Base-by-base conservation (phyloP, 1,140 invertebrate species). In the Lasaia peninsularis region DNA sequence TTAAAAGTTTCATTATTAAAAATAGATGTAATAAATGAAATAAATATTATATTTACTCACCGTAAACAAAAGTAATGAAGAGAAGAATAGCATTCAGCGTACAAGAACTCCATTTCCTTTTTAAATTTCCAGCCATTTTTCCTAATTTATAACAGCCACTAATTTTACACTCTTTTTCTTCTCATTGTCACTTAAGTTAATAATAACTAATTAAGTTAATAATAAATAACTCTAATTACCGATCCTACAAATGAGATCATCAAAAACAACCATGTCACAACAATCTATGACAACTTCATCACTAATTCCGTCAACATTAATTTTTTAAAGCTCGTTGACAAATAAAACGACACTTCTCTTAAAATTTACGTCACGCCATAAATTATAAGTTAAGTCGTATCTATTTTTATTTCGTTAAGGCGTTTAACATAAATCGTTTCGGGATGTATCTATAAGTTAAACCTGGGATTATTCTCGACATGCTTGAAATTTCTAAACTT, bases 291-390 rank as follows among this genome's bases (percentile, higher is more conserved):
- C 65, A 73, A 65, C 65, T 68, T 60, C 67, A 69, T 55, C 65
- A 76, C 71, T 81, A 78, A 78, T 81, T 75, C 72, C 76, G 75
- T 83, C 78, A 77, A 73, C 75, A 71, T 80, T 71, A 65, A 69
- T 64, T 69, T 62, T 78, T 78, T 81, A 83, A 80, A 83, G 80
- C 73, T 61, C 75, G 73, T 73, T 80, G 81, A 87, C 81, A 79
- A 78, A 87, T 80, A 69, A 69, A 72, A 73, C 68, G 78, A 77
- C 75, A 80, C 69, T 65, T 62, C 68, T 67, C 65, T 77, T 73
- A 62, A 81, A 80, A 78, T 74, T 65, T 75, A 82, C 78, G 80
- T 65, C 68, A 59, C 63, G 51, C 58, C 77, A 72, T 84, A 73
- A 70, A 74, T 80, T 74, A 68, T 59, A 71, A 73, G 68, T 66